Base-by-base conservation (phyloP, 1,140 invertebrate genomes). In the Pachyrhynchus sulphureomaculatus region DNA sequence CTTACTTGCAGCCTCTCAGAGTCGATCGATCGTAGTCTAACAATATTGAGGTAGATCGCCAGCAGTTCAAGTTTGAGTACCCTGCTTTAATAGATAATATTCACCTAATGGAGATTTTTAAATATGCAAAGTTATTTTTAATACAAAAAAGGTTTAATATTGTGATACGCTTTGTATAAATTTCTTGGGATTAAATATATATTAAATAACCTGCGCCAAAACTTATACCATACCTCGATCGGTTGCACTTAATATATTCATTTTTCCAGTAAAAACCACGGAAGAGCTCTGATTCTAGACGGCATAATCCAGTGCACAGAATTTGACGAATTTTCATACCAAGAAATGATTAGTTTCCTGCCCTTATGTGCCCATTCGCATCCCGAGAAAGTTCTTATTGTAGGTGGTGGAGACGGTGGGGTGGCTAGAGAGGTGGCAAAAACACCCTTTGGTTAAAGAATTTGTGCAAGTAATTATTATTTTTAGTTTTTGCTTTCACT, bases 261-360 rank as follows among this genome's bases (percentile, higher is more conserved):
- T 10, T 17, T 18, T 13, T 9, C 12, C 21, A 96, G 94, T 60
- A 89, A 88, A 75, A 85, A 87, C 20, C 90, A 96, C 78, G 97
- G 97, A 0, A 88, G 80, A 75, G 92, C 91, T 32, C 76, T 99
- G 8, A 87, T 98, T 8, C 78, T 99, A 12, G 97, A 99, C 81
- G 94, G 95, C 34, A 92, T 97, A 4, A 97, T 99, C 69, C 97
- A 99, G 76, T 96, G 93, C 67, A 96, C 96, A 2, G 91, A 99
- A 75, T 84, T 84, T 62, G 97, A 99, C 84, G 97, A 99, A 78
- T 97, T 95, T 76, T 87, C 95, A 0, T 99, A 99, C 77, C 96
- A 99, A 79, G 97, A 99, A 82, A 98, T 98, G 95, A 93, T 99
- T 63, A 84, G 94, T 2, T 96, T 96, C 80, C 73, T 99, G 21